Evolutionary conservation across 2,797 vertebrate species (phyloP).

Genomic region (Megalops cyprinoides): DNA sequence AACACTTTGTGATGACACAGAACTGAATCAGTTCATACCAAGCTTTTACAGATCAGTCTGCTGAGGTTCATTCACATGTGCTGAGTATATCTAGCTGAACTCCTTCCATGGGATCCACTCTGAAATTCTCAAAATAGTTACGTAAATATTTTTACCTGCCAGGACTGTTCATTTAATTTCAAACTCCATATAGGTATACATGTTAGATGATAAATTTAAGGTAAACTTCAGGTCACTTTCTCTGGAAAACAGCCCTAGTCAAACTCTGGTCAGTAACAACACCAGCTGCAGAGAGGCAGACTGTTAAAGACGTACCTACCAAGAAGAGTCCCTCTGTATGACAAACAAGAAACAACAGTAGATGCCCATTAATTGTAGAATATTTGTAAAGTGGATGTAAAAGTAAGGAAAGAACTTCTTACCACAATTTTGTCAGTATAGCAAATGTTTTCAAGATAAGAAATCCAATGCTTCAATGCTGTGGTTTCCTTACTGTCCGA

Average conservation of each 20-base stretch:
- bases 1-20: background rate
- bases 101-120: too few relatives aligned
- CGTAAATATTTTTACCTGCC: too few relatives aligned
- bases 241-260: background rate
- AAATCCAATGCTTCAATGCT: background rate
- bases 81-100: too few relatives aligned
- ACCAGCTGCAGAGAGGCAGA: background rate
- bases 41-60: too few relatives aligned
- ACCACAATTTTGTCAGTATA: background rate
- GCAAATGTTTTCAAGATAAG: background rate
- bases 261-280: background rate
- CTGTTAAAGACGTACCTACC: background rate
- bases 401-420: background rate
- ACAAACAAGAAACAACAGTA: background rate
- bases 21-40: too few relatives aligned
- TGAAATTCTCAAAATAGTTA: too few relatives aligned
- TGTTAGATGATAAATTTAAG: too few relatives aligned
- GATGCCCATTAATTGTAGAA: background rate
- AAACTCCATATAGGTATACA: too few relatives aligned
- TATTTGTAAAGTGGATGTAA: background rate
- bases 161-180: too few relatives aligned
- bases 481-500: background rate
- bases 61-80: too few relatives aligned
- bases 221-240: background rate
- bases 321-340: background rate